phyloP scores from a whole-genome alignment of 2,888 invertebrate species.

The Adelphocoris suturalis region DNA sequence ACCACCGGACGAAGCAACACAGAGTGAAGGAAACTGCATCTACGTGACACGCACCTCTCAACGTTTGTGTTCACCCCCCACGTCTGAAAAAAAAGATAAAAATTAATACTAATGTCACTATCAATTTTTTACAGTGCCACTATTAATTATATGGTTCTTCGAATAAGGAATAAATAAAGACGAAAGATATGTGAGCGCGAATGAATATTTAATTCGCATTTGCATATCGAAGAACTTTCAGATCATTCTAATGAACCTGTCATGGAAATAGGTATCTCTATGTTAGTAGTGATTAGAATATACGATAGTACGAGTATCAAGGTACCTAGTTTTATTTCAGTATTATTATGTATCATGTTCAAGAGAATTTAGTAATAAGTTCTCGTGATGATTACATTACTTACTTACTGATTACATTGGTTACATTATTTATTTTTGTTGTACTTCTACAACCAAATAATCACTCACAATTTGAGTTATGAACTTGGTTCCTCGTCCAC shows the following conservation, averaged over 20 bases:
- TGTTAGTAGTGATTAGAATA: neutral
- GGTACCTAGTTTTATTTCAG: too few relatives aligned
- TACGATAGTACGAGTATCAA: too few relatives aligned
- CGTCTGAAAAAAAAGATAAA: neutral
- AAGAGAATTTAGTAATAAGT: too few relatives aligned
- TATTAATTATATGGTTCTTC: conserved; percentile 19
- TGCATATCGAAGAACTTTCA: neutral
- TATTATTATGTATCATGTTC: too few relatives aligned
- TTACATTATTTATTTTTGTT: too few relatives aligned
- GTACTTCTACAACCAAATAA: too few relatives aligned
- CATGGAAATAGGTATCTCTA: neutral
- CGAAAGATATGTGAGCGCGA: neutral
- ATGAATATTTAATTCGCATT: conserved; percentile 16
- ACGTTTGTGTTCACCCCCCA: neutral
- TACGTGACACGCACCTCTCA: conserved; percentile 29
- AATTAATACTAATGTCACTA: conserved; percentile 38
- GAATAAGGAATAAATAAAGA: neutral
- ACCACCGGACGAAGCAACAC: conserved; percentile 41
- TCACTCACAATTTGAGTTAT: too few relatives aligned
- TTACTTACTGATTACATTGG: too few relatives aligned
- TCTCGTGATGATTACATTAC: too few relatives aligned
- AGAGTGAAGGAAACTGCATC: conserved; percentile 33
- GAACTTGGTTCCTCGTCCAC: too few relatives aligned
- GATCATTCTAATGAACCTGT: neutral
- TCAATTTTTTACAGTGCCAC: conserved; percentile 18